Percentiles rank a stretch among this genome's conserved stretches.
Conservation (phyloP, 2,113 vertebrate species). For the Holacanthus passer region DNA sequence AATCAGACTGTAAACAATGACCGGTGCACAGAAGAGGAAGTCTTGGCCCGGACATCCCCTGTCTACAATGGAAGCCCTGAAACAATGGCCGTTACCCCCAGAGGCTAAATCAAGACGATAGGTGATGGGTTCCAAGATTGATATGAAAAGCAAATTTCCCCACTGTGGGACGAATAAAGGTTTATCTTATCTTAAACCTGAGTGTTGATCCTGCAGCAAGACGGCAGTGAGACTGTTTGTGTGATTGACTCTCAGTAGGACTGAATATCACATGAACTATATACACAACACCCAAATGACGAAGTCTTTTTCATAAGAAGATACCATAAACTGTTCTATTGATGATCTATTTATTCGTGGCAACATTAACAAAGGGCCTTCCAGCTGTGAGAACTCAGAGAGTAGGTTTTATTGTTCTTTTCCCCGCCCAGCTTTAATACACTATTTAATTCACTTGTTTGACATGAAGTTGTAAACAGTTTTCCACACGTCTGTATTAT, state of each 20-base stretch:
- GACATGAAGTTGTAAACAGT: background rate
- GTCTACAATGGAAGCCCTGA: too few relatives aligned
- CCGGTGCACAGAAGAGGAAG: too few relatives aligned
- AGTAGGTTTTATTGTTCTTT: background rate
- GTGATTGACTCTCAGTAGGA: background rate
- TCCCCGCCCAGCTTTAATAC: background rate
- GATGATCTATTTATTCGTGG: background rate
- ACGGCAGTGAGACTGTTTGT: background rate
- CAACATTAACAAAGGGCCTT: background rate
- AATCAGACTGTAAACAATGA: too few relatives aligned
- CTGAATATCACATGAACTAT: background rate
- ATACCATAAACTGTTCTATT: background rate
- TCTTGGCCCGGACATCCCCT: too few relatives aligned
- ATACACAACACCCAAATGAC: background rate
- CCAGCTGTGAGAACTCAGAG: background rate
- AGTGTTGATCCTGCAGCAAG: background rate
- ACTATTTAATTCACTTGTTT: background rate
- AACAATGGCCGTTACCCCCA: too few relatives aligned
- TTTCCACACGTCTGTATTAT: background rate
- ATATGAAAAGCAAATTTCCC: too few relatives aligned
- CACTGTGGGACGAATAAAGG: too few relatives aligned
- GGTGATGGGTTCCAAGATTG: too few relatives aligned
- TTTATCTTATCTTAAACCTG: too few relatives aligned
- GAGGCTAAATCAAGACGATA: too few relatives aligned
- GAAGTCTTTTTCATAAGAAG: background rate